Evolutionary conservation across 2,888 invertebrate species (phyloP).

Genomic region (Limulus polyphemus): DNA sequence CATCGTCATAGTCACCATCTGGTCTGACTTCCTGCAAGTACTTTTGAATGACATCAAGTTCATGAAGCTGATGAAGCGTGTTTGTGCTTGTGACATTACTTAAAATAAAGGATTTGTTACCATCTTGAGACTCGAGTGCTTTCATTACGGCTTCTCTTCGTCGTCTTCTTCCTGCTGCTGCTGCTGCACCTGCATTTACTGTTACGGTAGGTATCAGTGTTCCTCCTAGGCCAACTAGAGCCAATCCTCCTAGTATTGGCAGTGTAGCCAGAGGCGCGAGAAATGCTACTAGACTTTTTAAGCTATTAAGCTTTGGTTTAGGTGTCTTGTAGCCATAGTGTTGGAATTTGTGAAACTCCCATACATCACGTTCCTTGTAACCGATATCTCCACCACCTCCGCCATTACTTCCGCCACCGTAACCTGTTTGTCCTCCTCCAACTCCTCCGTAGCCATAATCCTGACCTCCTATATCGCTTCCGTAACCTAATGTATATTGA

Average conservation of each 20-base stretch:
- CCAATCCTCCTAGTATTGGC: slow-evolving; percentile 19
- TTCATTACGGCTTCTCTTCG: slow-evolving; percentile 13
- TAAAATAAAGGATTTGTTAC: neutral
- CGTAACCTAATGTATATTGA: too few relatives aligned
- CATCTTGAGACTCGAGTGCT: slow-evolving; percentile 4
- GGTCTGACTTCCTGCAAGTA: slow-evolving; percentile 24
- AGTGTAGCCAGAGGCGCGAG: slow-evolving; percentile 25
- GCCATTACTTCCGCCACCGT: too few relatives aligned
- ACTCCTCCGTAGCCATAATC: too few relatives aligned
- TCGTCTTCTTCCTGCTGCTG: slow-evolving; percentile 9
- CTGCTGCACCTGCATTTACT: neutral
- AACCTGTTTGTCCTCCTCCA: too few relatives aligned
- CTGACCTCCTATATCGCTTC: too few relatives aligned
- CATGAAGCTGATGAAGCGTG: slow-evolving; percentile 6
- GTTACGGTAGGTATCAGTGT: too few relatives aligned
- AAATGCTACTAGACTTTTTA: slow-evolving; percentile 17
- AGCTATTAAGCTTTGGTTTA: slow-evolving; percentile 13
- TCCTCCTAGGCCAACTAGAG: too few relatives aligned
- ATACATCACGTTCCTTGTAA: slow-evolving; percentile 16
- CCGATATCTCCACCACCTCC: too few relatives aligned
- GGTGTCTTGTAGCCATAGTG: slow-evolving; percentile 22
- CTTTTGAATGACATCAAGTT: slow-evolving; percentile 24
- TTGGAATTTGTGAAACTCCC: slow-evolving; percentile 21
- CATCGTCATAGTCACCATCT: slow-evolving; percentile 24
- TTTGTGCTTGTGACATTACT: neutral